Percentiles rank a stretch among this genome's conserved stretches.
Evolutionary conservation across 2,797 vertebrate species (phyloP).

Genomic region (Coreius guichenoti): DNA sequence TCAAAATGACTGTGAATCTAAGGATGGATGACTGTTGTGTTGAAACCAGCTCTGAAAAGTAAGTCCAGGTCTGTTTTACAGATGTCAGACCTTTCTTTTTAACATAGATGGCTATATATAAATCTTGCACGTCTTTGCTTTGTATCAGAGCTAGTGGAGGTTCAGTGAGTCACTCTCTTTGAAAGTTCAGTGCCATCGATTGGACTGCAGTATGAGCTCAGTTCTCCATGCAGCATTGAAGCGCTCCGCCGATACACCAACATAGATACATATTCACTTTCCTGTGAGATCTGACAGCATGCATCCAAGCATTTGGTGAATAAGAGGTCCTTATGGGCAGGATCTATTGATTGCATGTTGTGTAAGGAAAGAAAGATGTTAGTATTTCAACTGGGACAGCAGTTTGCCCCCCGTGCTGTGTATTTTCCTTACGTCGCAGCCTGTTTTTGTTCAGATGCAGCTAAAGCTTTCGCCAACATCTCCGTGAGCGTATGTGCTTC

Average conservation of each 20-base stretch:
- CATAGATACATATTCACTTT: conserved; percentile 16
- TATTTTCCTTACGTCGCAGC: not conserved
- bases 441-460: conserved; percentile 1
- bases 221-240: conserved; percentile 27
- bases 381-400: conserved; percentile 4
- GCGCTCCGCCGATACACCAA: conserved; percentile 22
- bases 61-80: conserved; percentile 12
- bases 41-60: not conserved
- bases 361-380: not conserved
- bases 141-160: not conserved
- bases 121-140: conserved; percentile 13
- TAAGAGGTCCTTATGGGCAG: not conserved
- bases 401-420: not conserved
- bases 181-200: conserved; percentile 32
- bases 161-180: conserved; percentile 44
- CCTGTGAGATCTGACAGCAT: conserved; percentile 19
- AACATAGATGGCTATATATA: conserved; percentile 16
- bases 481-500: not conserved
- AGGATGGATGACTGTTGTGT: not conserved
- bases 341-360: not conserved
- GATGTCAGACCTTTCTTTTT: conserved; percentile 31
- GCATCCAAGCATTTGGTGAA: conserved; percentile 20
- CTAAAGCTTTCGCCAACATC: not conserved
- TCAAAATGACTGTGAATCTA: not conserved
- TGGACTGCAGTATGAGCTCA: conserved; percentile 24